Evolutionary conservation across 2,797 vertebrate species (phyloP), one percentile per base, ranked within the genome.

Genomic region (Argyrosomus regius): DNA sequence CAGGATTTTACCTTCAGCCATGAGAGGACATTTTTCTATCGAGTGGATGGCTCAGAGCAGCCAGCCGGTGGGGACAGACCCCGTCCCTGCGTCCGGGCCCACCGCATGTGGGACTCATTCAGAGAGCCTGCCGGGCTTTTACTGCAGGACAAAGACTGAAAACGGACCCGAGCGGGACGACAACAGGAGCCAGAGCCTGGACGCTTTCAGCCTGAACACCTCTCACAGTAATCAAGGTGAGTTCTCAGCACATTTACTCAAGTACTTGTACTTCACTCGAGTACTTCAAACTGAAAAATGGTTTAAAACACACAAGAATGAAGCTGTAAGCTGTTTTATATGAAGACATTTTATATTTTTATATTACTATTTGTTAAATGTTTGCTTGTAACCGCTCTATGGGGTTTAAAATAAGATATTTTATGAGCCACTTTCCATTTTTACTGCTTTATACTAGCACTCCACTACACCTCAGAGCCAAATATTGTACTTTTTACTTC

Each of bases 41-140:
- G 95, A 96, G 78, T 96, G 96, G 96, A 93, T 96, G 83, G 94
- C 96, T 3, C 94, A 96, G 82, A 96, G 96, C 88, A 96, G 96
- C 90, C 92, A 91, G 84, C 59, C 72, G 0, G 72, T 81, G 1
- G 78, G 43, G 0, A 62, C 82, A 0, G 60, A 49, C 14, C 3
- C n/a, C 31, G 48, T 43, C 46, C 3, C 60, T 0, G 43, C 72
- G 16, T 49, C 70, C 0, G 83, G 63, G 62, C 82, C 86, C 20
- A 72, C 72, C 0, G 73, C 90, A 75, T 95, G 94, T 2, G 94
- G 94, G 67, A 96, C 95, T 0, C 79, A 92, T 1, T 78, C 94
- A 0, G 95, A 96, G 83, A 95, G 92, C 50, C 91, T 96, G 43
- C 96, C 96, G 0, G 96, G 96, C 16, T 96, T 95, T 83, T 96